Percentiles rank a stretch among this genome's conserved stretches.
Evolutionary conservation across 2,888 invertebrate genomes (phyloP).

Genomic region (Drosophila yooni): DNA sequence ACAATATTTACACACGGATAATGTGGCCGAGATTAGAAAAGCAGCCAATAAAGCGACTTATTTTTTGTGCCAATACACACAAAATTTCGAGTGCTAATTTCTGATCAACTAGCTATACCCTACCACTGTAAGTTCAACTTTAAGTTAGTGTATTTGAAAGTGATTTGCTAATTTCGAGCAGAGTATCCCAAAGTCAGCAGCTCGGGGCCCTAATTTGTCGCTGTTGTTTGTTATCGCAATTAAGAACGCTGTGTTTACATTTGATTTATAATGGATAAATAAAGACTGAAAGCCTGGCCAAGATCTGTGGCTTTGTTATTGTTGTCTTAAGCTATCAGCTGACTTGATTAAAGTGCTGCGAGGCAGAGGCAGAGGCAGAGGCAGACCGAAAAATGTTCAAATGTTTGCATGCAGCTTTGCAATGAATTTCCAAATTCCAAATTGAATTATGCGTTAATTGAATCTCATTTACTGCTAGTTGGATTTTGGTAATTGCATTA

Average conservation of each 20-base stretch:
- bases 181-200: slow-evolving; percentile 21
- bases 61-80: too few species aligned
- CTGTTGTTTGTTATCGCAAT: slow-evolving; percentile 57
- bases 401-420: slow-evolving; percentile 41
- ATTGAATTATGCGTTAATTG: slow-evolving; percentile 47
- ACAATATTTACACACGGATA: slow-evolving; percentile 36
- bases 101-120: neutral
- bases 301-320: slow-evolving; percentile 34
- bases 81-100: neutral
- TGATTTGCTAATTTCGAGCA: neutral
- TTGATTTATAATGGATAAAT: slow-evolving; percentile 44
- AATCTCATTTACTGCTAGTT: slow-evolving; percentile 13
- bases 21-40: slow-evolving; percentile 35
- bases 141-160: neutral
- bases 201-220: rapidly evolving
- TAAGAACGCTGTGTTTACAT: slow-evolving; percentile 57
- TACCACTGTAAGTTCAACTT: neutral
- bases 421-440: slow-evolving; percentile 17
- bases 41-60: slow-evolving; percentile 15
- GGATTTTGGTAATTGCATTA: slow-evolving; percentile 25
- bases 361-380: neutral
- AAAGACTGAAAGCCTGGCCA: slow-evolving; percentile 40
- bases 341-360: slow-evolving; percentile 54
- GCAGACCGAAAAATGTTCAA: slow-evolving; percentile 20
- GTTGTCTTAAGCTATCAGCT: slow-evolving; percentile 48